Base-by-base conservation (phyloP, 2,113 vertebrate species). In the Gracilinanus agilis region DNA sequence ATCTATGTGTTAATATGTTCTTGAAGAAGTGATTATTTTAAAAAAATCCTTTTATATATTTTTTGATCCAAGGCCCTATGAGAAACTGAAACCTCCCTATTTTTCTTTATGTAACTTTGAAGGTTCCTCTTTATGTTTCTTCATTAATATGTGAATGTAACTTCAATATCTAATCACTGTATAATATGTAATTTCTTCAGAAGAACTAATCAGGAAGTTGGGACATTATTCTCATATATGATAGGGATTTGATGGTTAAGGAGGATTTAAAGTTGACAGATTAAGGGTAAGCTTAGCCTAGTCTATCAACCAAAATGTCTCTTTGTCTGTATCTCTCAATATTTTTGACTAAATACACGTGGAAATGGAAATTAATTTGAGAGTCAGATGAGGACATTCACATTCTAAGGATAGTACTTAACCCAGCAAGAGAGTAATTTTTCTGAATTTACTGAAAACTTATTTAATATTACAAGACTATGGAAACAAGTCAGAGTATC, bases 11-110 rank as follows among this genome's bases (percentile, higher is more conserved):
- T 98, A 96, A 97, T 98, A 98, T 97, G 97, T 97, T 97, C 96
- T 97, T 95, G 96, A 97, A 97, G 97, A 92, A 97, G 95, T 98
- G 96, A 98, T 98, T 98, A 98, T 97, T 98, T 98, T 97, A 97
- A 92, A 89, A 96, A 95, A 27, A 98, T 97, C 97, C 98, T 98
- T 97, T 98, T 99, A 98, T 98, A 98, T 98, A 97, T 97, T 98
- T 98, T 98, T 98, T 98, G 97, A 98, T 98, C 97, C 94, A 95
- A 96, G 97, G 96, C 97, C 96, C 97, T 97, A 94, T 98, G 97
- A 98, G 96, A 97, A 97, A 96, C 55, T 55, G 89, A 54, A 25
- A 90, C 92, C 94, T 96, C 90, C 97, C 95, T 97, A 90, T 96
- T 90, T 97, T 97, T 95, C 96, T 96, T 97, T 92, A 19, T 95